phyloP scores from a whole-genome alignment of 1,140 invertebrate species.

The Platorchestia sp. region DNA sequence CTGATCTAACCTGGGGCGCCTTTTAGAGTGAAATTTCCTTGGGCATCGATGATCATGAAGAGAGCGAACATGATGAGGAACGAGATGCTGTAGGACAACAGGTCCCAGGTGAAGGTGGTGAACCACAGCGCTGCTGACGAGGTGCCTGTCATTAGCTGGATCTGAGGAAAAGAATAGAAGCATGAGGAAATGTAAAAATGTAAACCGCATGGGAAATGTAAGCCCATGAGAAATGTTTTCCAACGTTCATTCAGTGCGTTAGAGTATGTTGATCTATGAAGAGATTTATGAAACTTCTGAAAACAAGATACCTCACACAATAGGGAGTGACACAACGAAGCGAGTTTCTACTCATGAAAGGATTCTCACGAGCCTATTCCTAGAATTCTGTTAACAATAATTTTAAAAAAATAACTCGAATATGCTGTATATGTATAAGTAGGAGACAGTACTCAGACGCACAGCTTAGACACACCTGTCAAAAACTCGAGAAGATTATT shows the following conservation, averaged over 20 bases:
- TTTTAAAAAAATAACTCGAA: too few relatives aligned
- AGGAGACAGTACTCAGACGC: too few relatives aligned
- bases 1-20: conserved; percentile 66
- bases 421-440: too few relatives aligned
- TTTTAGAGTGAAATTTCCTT: conserved; percentile 58
- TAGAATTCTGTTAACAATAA: too few relatives aligned
- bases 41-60: conserved; percentile 62
- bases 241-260: background rate
- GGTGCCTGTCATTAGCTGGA: conserved; percentile 66
- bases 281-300: too few relatives aligned
- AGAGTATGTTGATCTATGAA: too few relatives aligned
- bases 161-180: conserved; percentile 30
- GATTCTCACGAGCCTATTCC: too few relatives aligned
- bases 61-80: conserved; percentile 68
- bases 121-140: conserved; percentile 61
- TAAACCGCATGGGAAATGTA: background rate
- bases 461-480: too few relatives aligned
- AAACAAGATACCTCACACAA: too few relatives aligned
- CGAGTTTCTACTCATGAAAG: too few relatives aligned
- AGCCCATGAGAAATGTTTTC: background rate
- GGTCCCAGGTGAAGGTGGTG: conserved; percentile 64
- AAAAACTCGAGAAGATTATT: too few relatives aligned
- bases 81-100: conserved; percentile 61
- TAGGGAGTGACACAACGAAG: too few relatives aligned
- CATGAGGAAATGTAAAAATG: background rate